phyloP scores from a whole-genome alignment of 64 coral and sea anemone species.

The Trachythela sp. region DNA sequence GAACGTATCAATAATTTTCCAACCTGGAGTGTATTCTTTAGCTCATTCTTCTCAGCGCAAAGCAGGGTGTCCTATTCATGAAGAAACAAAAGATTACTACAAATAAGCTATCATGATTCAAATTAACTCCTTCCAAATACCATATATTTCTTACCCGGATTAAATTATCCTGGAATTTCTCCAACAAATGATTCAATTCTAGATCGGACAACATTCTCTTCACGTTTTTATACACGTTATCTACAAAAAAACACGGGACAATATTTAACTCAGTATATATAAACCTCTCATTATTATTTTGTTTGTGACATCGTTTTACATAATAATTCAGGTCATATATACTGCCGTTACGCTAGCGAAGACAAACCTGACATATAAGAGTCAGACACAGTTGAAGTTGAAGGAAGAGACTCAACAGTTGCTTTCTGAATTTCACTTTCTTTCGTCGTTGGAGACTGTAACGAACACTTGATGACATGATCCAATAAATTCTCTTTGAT shows the following conservation, averaged over 20 bases:
- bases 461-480: not conserved
- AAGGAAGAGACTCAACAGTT: not conserved
- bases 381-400: too few species aligned
- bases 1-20: not conserved
- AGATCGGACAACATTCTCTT: conserved; percentile 60
- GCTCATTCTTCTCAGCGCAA: conserved; percentile 55
- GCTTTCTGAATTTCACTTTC: not conserved
- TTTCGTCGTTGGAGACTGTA: not conserved
- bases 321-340: too few species aligned
- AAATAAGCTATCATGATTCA: not conserved
- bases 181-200: conserved; percentile 59
- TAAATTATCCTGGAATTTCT: conserved; percentile 78
- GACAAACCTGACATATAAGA: too few species aligned
- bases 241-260: conserved; percentile 27
- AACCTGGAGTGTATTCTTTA: conserved; percentile 81
- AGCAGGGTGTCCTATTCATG: conserved; percentile 62
- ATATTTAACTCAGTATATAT: not conserved
- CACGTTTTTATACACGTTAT: conserved; percentile 68
- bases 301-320: too few species aligned
- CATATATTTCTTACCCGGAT: conserved; percentile 57
- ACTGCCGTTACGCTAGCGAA: too few species aligned
- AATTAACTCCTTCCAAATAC: not conserved
- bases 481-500: not conserved
- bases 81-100: not conserved
- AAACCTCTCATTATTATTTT: too few species aligned